Evolutionary conservation across 2,113 vertebrate species (phyloP), one percentile per base, ranked within the genome.

Genomic region (Oenanthe melanoleuca): DNA sequence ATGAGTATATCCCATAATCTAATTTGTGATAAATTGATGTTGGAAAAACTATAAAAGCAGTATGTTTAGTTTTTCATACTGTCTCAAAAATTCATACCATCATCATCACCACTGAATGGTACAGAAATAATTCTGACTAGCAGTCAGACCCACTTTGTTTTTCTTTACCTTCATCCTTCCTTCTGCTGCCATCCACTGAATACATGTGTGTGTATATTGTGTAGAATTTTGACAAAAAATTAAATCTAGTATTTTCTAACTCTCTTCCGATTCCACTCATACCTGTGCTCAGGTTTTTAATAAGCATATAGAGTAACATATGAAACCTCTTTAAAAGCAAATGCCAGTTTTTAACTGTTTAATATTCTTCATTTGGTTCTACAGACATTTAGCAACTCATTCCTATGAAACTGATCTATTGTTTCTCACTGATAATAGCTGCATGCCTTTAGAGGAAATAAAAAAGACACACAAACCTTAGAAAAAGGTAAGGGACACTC

Each of bases 171-270:
- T 55, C 34, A 59, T 56, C 45, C 21, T 12, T 16, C 22, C n/a
- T 71, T 52, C 45, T 84, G 60, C 34, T 74, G 19, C 28, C 31
- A 66, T 23, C 55, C 47, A 47, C 25, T 33, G 28, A 93, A 47
- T 9, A 37, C 0, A 6, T 44, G 8, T 31, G 16, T 63, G 13
- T 26, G 0, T 13, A 21, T 2, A 59, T 75, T 4, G 5, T 25
- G 37, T 18, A 85, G 22, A 59, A 37, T 64, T 71, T 31, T 55
- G 18, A 71, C 14, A 59, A 63, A 45, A 69, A 79, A 23, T 3
- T 13, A 55, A 47, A 72, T 37, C 26, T 28, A 34, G 2, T 22
- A 33, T 29, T 80, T 69, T 55, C 70, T 56, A 50, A n/a, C 29
- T 69, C 3, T 79, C 56, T 80, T 90, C 61, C 60, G 33, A 88